Conservation (phyloP, 2,888 invertebrate species). For the Atrina japonica region DNA sequence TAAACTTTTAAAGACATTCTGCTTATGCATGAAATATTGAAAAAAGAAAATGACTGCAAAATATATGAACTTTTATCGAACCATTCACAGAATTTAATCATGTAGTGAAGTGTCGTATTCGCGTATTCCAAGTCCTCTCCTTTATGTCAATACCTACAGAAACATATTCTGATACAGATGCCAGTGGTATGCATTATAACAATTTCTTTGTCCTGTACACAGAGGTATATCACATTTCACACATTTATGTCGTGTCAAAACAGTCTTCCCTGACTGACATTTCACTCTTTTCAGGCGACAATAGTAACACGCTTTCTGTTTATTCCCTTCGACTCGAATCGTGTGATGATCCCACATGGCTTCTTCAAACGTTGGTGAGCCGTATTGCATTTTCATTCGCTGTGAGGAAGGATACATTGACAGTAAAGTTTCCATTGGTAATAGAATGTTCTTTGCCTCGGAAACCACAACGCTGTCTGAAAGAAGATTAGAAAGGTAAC, state of each 20-base stretch:
- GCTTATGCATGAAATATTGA: too few relatives aligned
- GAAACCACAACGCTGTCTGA: too few relatives aligned
- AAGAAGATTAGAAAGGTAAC: too few relatives aligned
- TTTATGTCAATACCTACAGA: too few relatives aligned
- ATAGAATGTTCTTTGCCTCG: too few relatives aligned
- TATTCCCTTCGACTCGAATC: background rate
- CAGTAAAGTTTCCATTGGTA: too few relatives aligned
- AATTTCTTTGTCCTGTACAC: background rate
- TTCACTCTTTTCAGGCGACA: constrained; percentile 13
- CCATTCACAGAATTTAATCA: background rate
- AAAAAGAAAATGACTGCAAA: too few relatives aligned
- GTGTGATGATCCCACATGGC: background rate
- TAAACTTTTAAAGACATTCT: too few relatives aligned
- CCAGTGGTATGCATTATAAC: constrained; percentile 9
- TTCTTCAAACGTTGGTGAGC: too few relatives aligned
- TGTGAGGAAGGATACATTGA: too few relatives aligned
- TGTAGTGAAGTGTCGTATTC: background rate
- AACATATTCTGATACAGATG: background rate
- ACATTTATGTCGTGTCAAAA: constrained; percentile 16
- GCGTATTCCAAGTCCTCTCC: background rate
- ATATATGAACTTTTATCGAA: too few relatives aligned
- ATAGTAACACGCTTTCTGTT: constrained; percentile 13
- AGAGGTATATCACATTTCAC: constrained; percentile 10
- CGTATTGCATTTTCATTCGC: too few relatives aligned
- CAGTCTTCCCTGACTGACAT: constrained; percentile 9